Conservation (phyloP, 2,113 vertebrate genomes). For the Heterochromis multidens region DNA sequence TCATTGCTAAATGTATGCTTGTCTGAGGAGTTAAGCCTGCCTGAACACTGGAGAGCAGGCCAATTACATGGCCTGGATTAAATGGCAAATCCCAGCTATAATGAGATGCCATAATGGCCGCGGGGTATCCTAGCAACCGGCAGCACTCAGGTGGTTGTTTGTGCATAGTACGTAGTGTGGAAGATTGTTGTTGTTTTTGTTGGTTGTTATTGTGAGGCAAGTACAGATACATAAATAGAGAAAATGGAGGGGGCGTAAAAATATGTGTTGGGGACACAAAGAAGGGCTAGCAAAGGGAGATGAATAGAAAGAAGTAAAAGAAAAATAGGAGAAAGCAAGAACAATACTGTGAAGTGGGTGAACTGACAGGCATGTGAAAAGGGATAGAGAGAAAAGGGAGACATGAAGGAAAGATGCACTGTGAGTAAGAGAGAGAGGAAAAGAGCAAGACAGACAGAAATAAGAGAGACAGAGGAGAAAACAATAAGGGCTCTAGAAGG, state of each 20-base stretch:
- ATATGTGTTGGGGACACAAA: slow-evolving; percentile 25
- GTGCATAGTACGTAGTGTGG: slow-evolving; percentile 11
- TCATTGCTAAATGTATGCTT: slow-evolving; percentile 21
- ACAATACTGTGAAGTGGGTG: slow-evolving; percentile 49
- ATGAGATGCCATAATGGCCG: slow-evolving; percentile 66
- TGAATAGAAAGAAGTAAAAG: neutral
- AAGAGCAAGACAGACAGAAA: slow-evolving; percentile 30
- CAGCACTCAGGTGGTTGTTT: slow-evolving; percentile 47
- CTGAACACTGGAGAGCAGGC: slow-evolving; percentile 60
- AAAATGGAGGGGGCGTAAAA: slow-evolving; percentile 4
- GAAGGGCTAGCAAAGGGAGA: slow-evolving; percentile 30
- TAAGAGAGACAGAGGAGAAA: slow-evolving; percentile 50
- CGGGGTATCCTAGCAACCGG: slow-evolving; percentile 74
- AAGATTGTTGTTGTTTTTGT: slow-evolving; percentile 45
- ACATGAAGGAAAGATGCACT: slow-evolving; percentile 20
- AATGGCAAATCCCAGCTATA: slow-evolving; percentile 66
- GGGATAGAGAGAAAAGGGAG: slow-evolving; percentile 5
- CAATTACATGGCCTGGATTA: slow-evolving; percentile 70
- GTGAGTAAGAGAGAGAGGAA: slow-evolving; percentile 3
- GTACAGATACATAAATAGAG: slow-evolving; percentile 1
- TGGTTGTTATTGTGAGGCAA: slow-evolving; percentile 53
- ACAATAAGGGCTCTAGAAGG: slow-evolving; percentile 62
- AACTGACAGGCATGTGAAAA: slow-evolving; percentile 44
- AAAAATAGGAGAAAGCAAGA: slow-evolving; percentile 6
- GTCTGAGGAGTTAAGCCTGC: slow-evolving; percentile 52